A percentile compares a stretch with the other conserved stretches of the same genome.
Evolutionary conservation across 2,797 vertebrate species (phyloP).

Genomic region (Tenualosa thibaudeaui): DNA sequence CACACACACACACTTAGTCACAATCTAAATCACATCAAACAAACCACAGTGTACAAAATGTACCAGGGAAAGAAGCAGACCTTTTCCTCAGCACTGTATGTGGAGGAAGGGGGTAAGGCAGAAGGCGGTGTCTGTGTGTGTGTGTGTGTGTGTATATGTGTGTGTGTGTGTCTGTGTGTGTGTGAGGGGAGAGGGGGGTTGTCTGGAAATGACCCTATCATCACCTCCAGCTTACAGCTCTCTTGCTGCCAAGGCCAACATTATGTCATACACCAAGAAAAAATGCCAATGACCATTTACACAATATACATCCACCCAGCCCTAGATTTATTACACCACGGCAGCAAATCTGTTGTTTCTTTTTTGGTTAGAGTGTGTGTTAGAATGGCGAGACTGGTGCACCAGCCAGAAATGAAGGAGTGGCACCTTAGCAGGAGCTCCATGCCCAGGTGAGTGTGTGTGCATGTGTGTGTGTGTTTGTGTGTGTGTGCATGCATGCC

Average conservation of each 20-base stretch:
- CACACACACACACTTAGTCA: background rate
- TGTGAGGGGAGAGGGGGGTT: background rate
- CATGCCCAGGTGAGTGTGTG: background rate
- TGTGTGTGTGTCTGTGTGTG: no score
- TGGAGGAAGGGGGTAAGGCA: background rate
- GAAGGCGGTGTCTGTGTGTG: no score
- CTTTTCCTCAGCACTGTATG: background rate
- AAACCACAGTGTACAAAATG: constrained; percentile 22
- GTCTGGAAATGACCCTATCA: constrained; percentile 44
- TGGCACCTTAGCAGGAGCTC: background rate
- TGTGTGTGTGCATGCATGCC: no score
- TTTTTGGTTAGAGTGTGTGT: background rate
- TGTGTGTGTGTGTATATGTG: no score
- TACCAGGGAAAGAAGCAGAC: constrained; percentile 20
- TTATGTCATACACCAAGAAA: constrained; percentile 35
- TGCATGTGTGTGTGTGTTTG: background rate
- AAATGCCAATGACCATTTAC: background rate
- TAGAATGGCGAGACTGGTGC: background rate
- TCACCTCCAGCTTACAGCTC: constrained; percentile 29
- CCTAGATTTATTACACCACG: constrained; percentile 2
- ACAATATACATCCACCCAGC: constrained; percentile 31
- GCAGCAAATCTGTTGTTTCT: constrained; percentile 31
- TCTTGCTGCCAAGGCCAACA: constrained; percentile 52
- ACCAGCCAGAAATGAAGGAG: background rate
- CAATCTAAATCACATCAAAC: constrained; percentile 10